phyloP scores from a whole-genome alignment of 2,797 vertebrate species.

The Eulemur rubriventer region DNA sequence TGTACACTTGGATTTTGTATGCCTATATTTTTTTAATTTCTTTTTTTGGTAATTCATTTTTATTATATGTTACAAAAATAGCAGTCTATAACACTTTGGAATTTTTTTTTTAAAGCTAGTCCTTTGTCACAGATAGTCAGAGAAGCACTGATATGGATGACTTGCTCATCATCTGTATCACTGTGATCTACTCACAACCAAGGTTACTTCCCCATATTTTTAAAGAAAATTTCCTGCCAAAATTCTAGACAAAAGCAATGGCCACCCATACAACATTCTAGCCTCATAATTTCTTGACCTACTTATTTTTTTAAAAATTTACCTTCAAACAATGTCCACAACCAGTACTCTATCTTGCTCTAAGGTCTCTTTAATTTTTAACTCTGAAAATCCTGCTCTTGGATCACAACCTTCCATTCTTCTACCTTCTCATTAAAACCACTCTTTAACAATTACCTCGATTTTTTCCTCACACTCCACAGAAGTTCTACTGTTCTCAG shows the following conservation, averaged over 20 bases:
- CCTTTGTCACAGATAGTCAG: neutral
- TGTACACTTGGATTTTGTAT: neutral
- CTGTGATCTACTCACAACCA: neutral
- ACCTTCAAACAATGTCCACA: neutral
- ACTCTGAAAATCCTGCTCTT: neutral
- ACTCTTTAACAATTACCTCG: neutral
- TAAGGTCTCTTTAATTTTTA: neutral
- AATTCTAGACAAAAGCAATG: neutral
- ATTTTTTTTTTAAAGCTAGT: neutral
- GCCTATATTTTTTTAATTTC: neutral
- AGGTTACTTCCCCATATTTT: neutral
- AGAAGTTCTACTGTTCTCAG: neutral
- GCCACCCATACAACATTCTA: neutral
- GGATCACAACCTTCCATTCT: neutral
- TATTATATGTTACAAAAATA: neutral
- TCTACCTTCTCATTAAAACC: neutral
- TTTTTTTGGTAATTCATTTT: slow-evolving; percentile 21
- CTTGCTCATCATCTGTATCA: neutral
- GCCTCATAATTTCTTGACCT: neutral
- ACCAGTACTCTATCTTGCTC: neutral
- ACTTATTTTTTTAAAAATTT: neutral
- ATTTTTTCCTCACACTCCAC: neutral
- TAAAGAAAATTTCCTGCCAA: neutral
- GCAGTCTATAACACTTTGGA: neutral
- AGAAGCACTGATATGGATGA: neutral